Conservation (phyloP, 2,113 vertebrate genomes). For the Mixornis gularis region DNA sequence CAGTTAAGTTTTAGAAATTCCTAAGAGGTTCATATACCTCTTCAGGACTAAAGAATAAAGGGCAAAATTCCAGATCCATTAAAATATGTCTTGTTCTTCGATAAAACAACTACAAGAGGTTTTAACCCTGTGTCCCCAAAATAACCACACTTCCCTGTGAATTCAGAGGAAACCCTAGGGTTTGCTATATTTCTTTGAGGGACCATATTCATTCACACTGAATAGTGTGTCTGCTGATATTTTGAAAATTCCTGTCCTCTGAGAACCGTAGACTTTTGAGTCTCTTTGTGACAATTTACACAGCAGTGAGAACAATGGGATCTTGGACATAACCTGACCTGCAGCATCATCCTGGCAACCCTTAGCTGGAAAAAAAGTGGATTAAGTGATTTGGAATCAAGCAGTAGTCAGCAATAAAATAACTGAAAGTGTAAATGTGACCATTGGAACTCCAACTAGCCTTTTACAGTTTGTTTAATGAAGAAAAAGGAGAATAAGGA, state of each 20-base stretch:
- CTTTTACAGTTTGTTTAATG: neutral
- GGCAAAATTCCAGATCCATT: neutral
- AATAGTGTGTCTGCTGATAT: neutral
- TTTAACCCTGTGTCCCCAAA: neutral
- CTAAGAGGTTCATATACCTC: neutral
- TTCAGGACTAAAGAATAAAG: neutral
- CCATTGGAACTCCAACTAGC: neutral
- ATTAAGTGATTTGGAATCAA: neutral
- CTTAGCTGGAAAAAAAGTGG: neutral
- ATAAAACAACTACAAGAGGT: rapidly evolving
- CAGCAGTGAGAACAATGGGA: neutral
- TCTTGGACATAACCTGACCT: neutral
- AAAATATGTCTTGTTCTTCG: neutral
- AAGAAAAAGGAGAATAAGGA: neutral
- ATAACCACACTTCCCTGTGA: neutral
- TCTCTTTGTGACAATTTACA: neutral
- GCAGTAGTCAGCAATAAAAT: neutral
- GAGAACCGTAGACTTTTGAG: neutral
- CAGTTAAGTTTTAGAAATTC: neutral
- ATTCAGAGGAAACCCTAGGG: neutral
- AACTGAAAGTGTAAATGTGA: neutral
- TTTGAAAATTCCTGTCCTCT: neutral
- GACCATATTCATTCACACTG: neutral
- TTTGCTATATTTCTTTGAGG: neutral
- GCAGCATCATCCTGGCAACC: neutral